These are phyloP conservation scores for Drosophila fulvimacula DNA, from an alignment of 2,888 invertebrate species.

Conservation along the genomic window DNA sequence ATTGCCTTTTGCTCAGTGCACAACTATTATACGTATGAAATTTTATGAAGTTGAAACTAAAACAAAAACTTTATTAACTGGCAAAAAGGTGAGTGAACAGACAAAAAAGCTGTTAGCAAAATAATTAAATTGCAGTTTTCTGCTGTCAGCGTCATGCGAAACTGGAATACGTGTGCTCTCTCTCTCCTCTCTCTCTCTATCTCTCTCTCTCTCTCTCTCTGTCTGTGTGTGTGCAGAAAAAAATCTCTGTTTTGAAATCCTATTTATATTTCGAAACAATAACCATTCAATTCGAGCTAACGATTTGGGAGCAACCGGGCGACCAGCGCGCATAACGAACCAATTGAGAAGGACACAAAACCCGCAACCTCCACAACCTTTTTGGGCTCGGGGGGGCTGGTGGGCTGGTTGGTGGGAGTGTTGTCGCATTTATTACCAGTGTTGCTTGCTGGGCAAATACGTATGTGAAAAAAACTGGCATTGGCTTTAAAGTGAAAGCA, in stretches of 20 bases:
- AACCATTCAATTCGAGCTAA: constrained; percentile 80
- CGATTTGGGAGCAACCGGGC: constrained; percentile 58
- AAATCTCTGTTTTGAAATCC: constrained; percentile 76
- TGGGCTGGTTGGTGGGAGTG: constrained; percentile 30
- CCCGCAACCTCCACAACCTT: constrained; percentile 1
- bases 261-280: constrained; percentile 80
- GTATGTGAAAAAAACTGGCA: constrained; percentile 54
- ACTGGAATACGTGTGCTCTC: neutral
- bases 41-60: constrained; percentile 33
- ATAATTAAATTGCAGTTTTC: constrained; percentile 75
- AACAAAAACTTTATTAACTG: constrained; percentile 46
- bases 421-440: constrained; percentile 77
- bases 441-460: constrained; percentile 32
- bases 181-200: no score
- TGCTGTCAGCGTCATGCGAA: constrained; percentile 51
- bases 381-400: neutral
- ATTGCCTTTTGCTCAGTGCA: neutral
- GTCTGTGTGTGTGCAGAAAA: constrained; percentile 16
- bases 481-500: constrained; percentile 73
- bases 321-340: constrained; percentile 69
- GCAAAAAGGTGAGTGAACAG: constrained; percentile 27
- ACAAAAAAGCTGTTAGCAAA: constrained; percentile 30
- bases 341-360: constrained; percentile 67
- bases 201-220: neutral
- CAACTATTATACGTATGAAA: constrained; percentile 7